Percentiles rank a stretch among this genome's conserved stretches.
Conservation (phyloP, 2,113 vertebrate species). For the Chloebia gouldiae region DNA sequence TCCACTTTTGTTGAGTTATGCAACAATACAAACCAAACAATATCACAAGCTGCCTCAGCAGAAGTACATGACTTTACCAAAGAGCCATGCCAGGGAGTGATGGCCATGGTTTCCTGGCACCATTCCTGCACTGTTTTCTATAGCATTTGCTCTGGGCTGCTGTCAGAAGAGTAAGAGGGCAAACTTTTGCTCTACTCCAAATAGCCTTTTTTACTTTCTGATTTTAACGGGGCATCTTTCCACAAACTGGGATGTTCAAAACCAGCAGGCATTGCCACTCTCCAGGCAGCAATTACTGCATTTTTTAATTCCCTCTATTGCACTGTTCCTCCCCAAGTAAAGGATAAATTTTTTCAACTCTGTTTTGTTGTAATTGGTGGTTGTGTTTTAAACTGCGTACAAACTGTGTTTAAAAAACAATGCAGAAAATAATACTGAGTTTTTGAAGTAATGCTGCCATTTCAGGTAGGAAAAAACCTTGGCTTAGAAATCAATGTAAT, state of each 20-base stretch:
- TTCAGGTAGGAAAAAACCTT: background rate
- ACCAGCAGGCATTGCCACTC: background rate
- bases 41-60: background rate
- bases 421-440: background rate
- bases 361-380: background rate
- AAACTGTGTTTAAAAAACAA: background rate
- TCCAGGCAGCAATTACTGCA: background rate
- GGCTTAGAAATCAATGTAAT: slow-evolving; percentile 1
- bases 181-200: background rate
- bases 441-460: background rate
- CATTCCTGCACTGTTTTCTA: background rate
- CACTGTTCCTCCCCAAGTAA: background rate
- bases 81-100: background rate
- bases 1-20: background rate
- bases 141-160: background rate
- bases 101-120: background rate
- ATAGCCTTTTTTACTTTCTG: background rate
- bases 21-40: background rate
- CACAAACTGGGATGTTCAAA: background rate
- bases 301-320: background rate
- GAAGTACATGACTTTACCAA: background rate
- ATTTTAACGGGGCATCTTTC: background rate
- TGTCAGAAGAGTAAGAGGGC: background rate
- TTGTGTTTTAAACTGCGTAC: background rate
- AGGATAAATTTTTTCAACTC: background rate